Base-by-base conservation (phyloP, 2,888 invertebrate genomes). In the Dugesia japonica region DNA sequence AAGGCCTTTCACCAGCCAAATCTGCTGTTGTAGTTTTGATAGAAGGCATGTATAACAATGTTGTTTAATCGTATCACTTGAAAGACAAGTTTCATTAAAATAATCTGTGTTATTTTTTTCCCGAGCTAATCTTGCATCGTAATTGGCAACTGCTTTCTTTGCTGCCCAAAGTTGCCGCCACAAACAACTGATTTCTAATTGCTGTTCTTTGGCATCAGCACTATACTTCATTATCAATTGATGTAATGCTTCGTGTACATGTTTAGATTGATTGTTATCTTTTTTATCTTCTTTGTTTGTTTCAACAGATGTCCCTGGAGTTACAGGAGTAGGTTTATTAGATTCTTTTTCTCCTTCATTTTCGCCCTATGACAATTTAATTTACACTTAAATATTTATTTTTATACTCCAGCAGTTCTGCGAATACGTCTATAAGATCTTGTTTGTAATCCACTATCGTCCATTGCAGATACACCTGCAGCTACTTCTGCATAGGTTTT, bases 371-470 rank as follows among this genome's bases (percentile, higher is more conserved):
- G 4, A 31, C 4, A 31, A 31, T 7, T 31, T 31, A 31, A 13
- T 7, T 7, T n/a, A n/a, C n/a, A n/a, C n/a, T n/a, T n/a, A n/a
- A n/a, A n/a, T n/a, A 31, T 31, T 31, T 31, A 31, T 31, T 31
- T 31, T 17, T 38, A 56, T 56, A 56, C 56, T n/a, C 56, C 56
- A 56, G 56, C 56, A 56, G 56, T n/a, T 56, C 56, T 56, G 17
- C 56, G 56, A 56, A 56, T 56, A 20, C 56, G n/a, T n/a, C 56
- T 56, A 56, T 56, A 56, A 13, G 56, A 56, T 23, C n/a, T 56
- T 56, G 56, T n/a, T 23, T 4, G 56, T 56, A 56, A 56, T 56
- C 56, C 56, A n/a, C 56, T 56, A 23, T 56, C 56, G 23, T 56
- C 56, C 20, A 56, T 56, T 56, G 56, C 56, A 20, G 56, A 20